These are phyloP conservation scores for Taphrorychus bicolor DNA, from an alignment of 2,888 invertebrate species.

Conservation along the genomic window DNA sequence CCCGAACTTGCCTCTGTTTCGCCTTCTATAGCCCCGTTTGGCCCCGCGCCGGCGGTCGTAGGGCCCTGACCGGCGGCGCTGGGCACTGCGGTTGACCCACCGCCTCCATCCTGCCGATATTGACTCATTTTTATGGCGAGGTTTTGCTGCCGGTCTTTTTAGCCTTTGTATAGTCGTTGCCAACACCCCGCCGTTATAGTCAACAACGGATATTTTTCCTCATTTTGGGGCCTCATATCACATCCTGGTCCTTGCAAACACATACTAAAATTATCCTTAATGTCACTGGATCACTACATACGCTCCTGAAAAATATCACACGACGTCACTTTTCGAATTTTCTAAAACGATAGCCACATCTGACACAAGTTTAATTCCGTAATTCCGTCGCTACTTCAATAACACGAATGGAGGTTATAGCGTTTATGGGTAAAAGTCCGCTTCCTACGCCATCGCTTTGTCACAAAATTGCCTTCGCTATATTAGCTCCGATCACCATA, in stretches of 20 bases:
- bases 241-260: conserved; percentile 60
- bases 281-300: conserved; percentile 56
- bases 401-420: conserved; percentile 80
- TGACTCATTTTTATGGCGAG: conserved; percentile 68
- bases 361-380: conserved; percentile 77
- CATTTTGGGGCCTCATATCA: conserved; percentile 58
- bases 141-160: conserved; percentile 69
- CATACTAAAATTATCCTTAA: conserved; percentile 56
- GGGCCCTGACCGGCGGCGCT: conserved; percentile 41
- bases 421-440: conserved; percentile 79
- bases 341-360: conserved; percentile 67
- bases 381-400: conserved; percentile 78
- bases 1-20: conserved; percentile 45
- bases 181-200: conserved; percentile 68
- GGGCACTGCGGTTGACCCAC: conserved; percentile 57
- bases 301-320: conserved; percentile 57
- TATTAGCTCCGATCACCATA: background rate
- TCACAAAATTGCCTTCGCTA: conserved; percentile 13
- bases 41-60: conserved; percentile 39
- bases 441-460: conserved; percentile 66
- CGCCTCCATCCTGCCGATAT: conserved; percentile 73
- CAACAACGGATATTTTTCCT: conserved; percentile 59
- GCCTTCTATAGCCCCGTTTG: conserved; percentile 41
- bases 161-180: conserved; percentile 67
- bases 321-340: conserved; percentile 60